These are phyloP conservation scores for Fukomys damarensis DNA, from an alignment of 2,113 vertebrate genomes.

Conservation along the genomic window DNA sequence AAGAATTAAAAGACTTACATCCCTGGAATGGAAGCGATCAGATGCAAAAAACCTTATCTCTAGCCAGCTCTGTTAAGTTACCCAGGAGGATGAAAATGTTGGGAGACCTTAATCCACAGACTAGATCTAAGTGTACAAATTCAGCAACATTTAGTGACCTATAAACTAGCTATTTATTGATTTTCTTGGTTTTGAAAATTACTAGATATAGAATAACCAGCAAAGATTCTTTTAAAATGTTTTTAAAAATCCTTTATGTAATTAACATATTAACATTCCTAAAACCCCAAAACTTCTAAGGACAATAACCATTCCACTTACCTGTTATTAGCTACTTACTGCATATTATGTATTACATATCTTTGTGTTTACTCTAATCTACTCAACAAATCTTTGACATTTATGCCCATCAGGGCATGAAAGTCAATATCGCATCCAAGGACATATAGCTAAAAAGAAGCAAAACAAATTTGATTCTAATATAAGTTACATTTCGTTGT, in stretches of 20 bases:
- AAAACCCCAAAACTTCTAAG: background rate
- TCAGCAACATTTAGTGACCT: background rate
- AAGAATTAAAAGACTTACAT: background rate
- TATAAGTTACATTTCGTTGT: background rate
- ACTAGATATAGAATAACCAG: background rate
- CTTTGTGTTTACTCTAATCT: background rate
- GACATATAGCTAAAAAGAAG: background rate
- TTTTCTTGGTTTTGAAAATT: background rate
- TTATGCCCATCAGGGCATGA: background rate
- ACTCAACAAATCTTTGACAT: background rate
- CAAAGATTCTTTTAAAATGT: background rate
- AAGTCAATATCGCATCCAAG: background rate
- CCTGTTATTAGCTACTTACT: background rate
- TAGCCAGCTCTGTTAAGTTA: background rate
- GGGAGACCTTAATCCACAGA: background rate
- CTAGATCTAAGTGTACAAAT: background rate
- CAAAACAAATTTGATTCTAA: background rate
- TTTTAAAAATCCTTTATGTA: background rate
- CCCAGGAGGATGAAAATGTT: background rate
- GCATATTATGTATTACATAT: background rate
- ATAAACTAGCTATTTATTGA: background rate
- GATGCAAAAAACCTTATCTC: background rate
- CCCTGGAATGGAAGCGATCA: background rate
- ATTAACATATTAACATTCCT: slow-evolving; percentile 10
- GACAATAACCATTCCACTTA: background rate